Conservation (phyloP, 2,797 vertebrate species). For the Dipus sagitta region DNA sequence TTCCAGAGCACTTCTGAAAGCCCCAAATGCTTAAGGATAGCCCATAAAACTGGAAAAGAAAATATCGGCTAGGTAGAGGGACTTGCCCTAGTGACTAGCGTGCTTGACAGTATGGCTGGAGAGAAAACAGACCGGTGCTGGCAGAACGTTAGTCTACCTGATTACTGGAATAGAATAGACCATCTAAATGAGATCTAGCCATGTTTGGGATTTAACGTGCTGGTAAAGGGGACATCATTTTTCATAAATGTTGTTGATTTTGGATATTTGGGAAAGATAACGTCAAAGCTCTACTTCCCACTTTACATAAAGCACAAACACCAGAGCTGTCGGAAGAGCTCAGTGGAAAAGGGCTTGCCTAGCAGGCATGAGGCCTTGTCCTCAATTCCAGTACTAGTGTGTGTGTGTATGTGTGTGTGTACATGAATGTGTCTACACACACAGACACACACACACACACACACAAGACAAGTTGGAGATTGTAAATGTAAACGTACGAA, state of each 20-base stretch:
- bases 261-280: slow-evolving; percentile 8
- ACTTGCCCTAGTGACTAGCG: slow-evolving; percentile 41
- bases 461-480: slow-evolving; percentile 11
- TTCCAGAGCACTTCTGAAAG: slow-evolving; percentile 53
- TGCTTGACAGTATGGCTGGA: background rate
- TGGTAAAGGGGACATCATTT: background rate
- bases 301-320: background rate
- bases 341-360: background rate
- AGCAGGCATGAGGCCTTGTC: background rate
- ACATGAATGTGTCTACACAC: too few relatives aligned
- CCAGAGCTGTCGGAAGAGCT: background rate
- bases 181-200: background rate
- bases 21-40: slow-evolving; percentile 51
- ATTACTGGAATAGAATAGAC: background rate
- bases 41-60: slow-evolving; percentile 1
- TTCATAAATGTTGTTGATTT: slow-evolving; percentile 28
- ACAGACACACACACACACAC: background rate
- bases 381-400: background rate
- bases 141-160: background rate
- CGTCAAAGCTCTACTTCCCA: background rate
- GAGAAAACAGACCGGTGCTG: background rate
- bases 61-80: background rate
- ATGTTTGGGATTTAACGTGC: background rate
- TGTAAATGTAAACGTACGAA: slow-evolving; percentile 32
- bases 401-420: background rate